Conservation (phyloP, 2,888 invertebrate genomes). For the Empis stercorea region DNA sequence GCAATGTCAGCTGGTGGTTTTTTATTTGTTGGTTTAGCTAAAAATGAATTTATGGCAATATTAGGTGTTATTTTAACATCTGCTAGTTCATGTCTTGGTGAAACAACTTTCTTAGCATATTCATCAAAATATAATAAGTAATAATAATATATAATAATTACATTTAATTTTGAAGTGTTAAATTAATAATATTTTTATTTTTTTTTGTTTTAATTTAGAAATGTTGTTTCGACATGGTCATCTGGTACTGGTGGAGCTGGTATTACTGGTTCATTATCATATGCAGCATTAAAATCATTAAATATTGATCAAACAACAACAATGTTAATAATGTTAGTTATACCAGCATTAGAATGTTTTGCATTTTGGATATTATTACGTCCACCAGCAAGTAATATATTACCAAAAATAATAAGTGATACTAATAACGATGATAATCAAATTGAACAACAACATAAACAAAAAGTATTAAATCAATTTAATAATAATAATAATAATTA, state of each 20-base stretch:
- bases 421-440: conserved; percentile 21
- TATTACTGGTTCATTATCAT: conserved; percentile 62
- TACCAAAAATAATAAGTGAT: conserved; percentile 23
- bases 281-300: conserved; percentile 51
- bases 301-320: conserved; percentile 46
- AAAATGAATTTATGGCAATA: conserved; percentile 47
- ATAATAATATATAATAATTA: conserved; percentile 10
- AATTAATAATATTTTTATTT: background rate
- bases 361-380: conserved; percentile 40
- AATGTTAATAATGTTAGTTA: conserved; percentile 55
- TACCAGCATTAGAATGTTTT: conserved; percentile 52
- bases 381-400: background rate
- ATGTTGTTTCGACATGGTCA: conserved; percentile 70
- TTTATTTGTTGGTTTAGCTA: conserved; percentile 50
- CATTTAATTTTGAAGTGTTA: background rate
- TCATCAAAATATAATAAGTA: conserved; percentile 56
- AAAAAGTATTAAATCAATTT: conserved; percentile 20
- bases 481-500: too few relatives aligned
- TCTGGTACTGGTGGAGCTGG: conserved; percentile 77
- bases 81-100: conserved; percentile 64
- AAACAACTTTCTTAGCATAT: conserved; percentile 62
- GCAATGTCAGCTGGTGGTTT: conserved; percentile 49
- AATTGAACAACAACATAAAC: conserved; percentile 16
- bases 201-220: conserved; percentile 37
- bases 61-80: conserved; percentile 62